Evolutionary conservation across 2,113 vertebrate species (phyloP).

Genomic region (Otocyon megalotis): DNA sequence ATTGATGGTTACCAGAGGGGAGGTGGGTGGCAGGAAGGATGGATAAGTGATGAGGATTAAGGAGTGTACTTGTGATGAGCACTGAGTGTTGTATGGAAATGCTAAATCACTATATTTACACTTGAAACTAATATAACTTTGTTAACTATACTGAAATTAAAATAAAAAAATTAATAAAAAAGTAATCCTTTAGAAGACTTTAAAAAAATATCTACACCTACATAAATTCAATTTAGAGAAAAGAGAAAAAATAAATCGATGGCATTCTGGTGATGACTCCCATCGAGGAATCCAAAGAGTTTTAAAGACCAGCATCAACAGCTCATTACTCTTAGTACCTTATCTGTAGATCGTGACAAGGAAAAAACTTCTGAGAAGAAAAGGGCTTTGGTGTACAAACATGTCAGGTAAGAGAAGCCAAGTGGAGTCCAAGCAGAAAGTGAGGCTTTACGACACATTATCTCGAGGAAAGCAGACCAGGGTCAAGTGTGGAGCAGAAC

Average conservation of each 20-base stretch:
- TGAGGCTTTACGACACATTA: not conserved
- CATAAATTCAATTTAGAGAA: not conserved
- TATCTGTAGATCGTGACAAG: not conserved
- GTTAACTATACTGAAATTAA: not conserved
- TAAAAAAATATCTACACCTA: not conserved
- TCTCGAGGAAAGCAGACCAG: not conserved
- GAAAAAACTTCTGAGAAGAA: not conserved
- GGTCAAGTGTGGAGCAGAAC: not conserved
- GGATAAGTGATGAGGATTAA: not conserved
- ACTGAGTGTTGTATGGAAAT: not conserved
- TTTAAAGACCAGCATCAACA: not conserved
- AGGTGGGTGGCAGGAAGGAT: not conserved
- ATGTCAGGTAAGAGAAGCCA: not conserved
- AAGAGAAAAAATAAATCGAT: not conserved
- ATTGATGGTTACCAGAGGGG: not conserved
- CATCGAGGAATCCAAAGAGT: not conserved
- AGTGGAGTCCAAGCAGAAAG: not conserved
- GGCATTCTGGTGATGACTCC: not conserved
- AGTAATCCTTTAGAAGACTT: not conserved
- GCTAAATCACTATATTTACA: not conserved
- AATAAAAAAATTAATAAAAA: not conserved
- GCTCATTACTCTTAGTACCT: constrained; percentile 3
- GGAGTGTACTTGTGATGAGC: not conserved
- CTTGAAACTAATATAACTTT: not conserved
- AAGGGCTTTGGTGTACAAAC: not conserved